Evolutionary conservation across 2,888 invertebrate species (phyloP), one percentile per base, ranked within the genome.

Genomic region (Hirtodrosophila alboralis): DNA sequence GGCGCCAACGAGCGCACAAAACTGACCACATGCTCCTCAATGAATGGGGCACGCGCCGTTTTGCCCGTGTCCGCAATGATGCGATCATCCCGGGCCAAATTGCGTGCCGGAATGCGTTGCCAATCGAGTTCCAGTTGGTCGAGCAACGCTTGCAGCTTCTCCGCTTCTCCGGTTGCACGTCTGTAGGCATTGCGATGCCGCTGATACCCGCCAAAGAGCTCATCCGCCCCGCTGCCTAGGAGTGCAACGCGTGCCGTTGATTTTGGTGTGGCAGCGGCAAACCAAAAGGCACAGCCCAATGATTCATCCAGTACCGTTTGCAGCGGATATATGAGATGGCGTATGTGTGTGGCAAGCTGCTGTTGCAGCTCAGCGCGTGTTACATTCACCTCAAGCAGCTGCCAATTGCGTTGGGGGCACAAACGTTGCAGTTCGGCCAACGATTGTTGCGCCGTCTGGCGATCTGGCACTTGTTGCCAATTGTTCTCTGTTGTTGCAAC

Each of bases 141-240:
- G 2, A 94, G 91, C 3, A 93, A 93, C 27, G 81, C 60, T 93
- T 93, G 90, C n/a, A 92, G 86, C 0, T 45, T 45, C 6, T 37
- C n/a, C n/a, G n/a, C n/a, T n/a, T n/a, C 31, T n/a, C 45, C 45
- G 26, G 10, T 8, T 74, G 94, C 93, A 10, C 93, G 92, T 80
- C 91, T 93, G 56, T 93, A 93, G 3, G 93, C 93, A 72, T 94
- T 95, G 79, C 97, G 92, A 88, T 99, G 98, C 59, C 97, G 93
- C 27, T 94, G 94, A 88, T 99, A 99, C 1, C 99, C 99, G 41
- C 97, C 98, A 88, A 99, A 95, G 65, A 98, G 92, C 91, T 99
- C 99, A 92, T 99, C 99, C 1, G 99, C 98, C 5, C 99, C 99
- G 92, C 97, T 97, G 27, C 99, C 99, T 4, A 76, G 96, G 91